Base-by-base conservation (phyloP, 2,797 vertebrate genomes). In the Ambastaia sidthimunki region DNA sequence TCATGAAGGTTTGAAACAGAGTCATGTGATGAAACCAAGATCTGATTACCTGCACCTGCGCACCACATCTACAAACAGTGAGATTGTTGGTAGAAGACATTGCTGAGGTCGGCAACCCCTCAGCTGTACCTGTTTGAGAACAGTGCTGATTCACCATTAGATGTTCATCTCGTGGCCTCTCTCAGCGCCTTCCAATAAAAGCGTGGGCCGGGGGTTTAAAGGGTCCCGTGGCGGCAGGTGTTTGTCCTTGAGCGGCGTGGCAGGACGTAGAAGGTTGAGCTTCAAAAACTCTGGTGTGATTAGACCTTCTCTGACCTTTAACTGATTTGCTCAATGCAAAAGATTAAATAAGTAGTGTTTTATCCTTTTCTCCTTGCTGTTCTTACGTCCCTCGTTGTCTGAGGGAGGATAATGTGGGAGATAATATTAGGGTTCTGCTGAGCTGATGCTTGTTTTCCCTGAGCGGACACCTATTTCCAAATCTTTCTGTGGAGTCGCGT, bases 381-480 rank as follows among this genome's bases (percentile, higher is more conserved):
- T 2, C 4, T 34, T 41, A 31, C 65, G 50, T 52, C 54, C 5
- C 47, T 76, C 37, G 65, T 68, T 80, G 34, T 60, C 52, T 81
- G 57, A 37, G 71, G 80, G 62, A 71, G 69, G 60, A 79, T 83
- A 63, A 84, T 71, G 60, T 70, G 5, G 41, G 66, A 76, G 73
- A 77, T 60, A 82, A 82, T 86, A 86, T 80, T 68, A 86, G 85
- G 83, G 84, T 86, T 84, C 66, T 69, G 16, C 76, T 79, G 63
- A 83, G 74, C 74, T 48, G 74, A 63, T 80, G 74, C 60, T 71
- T 59, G 50, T 80, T 84, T 80, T 84, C 78, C 82, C 71, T 48
- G 84, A 81, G 84, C 63, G 77, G 65, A 78, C 78, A 76, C 70
- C 85, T 86, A 86, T 85, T 89, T 89, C 71, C 83, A 86, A 78